A percentile compares a stretch with the other conserved stretches of the same genome.
phyloP scores from a whole-genome alignment of 2,888 invertebrate genomes.

The Dicranocentrus wangi region DNA sequence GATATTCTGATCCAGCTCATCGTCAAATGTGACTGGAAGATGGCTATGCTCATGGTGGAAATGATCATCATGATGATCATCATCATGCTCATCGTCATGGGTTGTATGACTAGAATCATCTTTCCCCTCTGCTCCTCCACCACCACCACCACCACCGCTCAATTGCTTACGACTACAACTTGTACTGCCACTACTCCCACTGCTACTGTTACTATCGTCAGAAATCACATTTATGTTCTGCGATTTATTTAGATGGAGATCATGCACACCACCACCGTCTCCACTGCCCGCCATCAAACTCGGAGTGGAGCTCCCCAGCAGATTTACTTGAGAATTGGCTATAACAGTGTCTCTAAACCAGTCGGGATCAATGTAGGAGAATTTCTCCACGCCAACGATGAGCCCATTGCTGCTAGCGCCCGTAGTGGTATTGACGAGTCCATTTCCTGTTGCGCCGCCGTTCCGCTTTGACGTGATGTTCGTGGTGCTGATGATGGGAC shows the following conservation, averaged over 20 bases:
- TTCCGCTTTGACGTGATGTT: slow-evolving; percentile 27
- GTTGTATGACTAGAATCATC: slow-evolving; percentile 41
- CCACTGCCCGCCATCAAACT: slow-evolving; percentile 15
- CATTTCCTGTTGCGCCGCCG: slow-evolving; percentile 35
- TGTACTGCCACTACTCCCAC: slow-evolving; percentile 43
- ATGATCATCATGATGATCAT: slow-evolving; percentile 59
- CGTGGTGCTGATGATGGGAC: slow-evolving; percentile 40
- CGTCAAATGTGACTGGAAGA: slow-evolving; percentile 66
- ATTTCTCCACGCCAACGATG: slow-evolving; percentile 64
- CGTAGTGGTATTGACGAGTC: slow-evolving; percentile 7
- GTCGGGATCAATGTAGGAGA: slow-evolving; percentile 71
- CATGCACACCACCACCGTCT: slow-evolving; percentile 33
- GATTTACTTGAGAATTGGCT: slow-evolving; percentile 70
- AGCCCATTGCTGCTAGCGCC: slow-evolving; percentile 36
- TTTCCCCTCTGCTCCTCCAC: slow-evolving; percentile 18
- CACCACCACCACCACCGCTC: background rate
- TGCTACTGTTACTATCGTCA: slow-evolving; percentile 47
- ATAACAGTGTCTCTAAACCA: slow-evolving; percentile 72
- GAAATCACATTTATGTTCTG: slow-evolving; percentile 37
- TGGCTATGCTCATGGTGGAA: slow-evolving; percentile 69
- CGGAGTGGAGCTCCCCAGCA: slow-evolving; percentile 55
- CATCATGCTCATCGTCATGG: slow-evolving; percentile 56
- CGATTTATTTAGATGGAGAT: slow-evolving; percentile 62
- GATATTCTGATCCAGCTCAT: slow-evolving; percentile 68
- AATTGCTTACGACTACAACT: slow-evolving; percentile 54